Evolutionary conservation across 1,140 invertebrate species (phyloP), one percentile per base, ranked within the genome.

Genomic region (Helicorthomorpha holstii): DNA sequence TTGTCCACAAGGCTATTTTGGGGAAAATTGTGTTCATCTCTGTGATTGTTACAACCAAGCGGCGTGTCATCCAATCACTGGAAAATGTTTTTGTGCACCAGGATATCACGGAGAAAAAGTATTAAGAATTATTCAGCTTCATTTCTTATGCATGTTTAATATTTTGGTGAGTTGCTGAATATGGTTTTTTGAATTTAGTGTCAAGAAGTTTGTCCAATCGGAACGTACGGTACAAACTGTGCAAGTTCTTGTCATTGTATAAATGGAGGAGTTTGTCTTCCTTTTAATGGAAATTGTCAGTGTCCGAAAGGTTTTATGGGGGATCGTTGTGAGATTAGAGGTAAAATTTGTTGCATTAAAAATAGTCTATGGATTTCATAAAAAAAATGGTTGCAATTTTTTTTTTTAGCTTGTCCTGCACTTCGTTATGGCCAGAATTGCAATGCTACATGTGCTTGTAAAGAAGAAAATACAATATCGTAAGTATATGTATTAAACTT

Each of bases 31-130:
- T 62, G 72, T 73, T 26, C 62, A 74, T 42, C 64, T 69, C 1
- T 98, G 94, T 63, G 79, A 84, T 52, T 98, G 94, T 66, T 83
- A 82, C 57, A 95, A 97, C 63, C 81, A 80, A 23, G 86, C 79
- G 0, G 68, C 73, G 0, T 92, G 87, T 58, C 72, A 90, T 68
- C 83, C 85, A 57, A 74, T 85, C 2, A 83, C 76, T 4, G 83
- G 83, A 0, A 56, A 71, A 24, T 89, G 85, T 62, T 72, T 78
- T 53, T 90, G 85, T 58, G 72, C 76, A 25, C 71, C 81, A 0
- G 85, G 85, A 14, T 90, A 77, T 60, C 76, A 70, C 4, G 85
- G 83, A 22, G 73, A 81, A 49, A 79, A 79, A 67, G 82, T 85
- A 68, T 66, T 58, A n/a, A n/a, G n/a, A n/a, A n/a, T n/a, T n/a